Base-by-base conservation (phyloP, 37 sponge, comb jelly and placozoan species). In the Hexactinellida sp. region DNA sequence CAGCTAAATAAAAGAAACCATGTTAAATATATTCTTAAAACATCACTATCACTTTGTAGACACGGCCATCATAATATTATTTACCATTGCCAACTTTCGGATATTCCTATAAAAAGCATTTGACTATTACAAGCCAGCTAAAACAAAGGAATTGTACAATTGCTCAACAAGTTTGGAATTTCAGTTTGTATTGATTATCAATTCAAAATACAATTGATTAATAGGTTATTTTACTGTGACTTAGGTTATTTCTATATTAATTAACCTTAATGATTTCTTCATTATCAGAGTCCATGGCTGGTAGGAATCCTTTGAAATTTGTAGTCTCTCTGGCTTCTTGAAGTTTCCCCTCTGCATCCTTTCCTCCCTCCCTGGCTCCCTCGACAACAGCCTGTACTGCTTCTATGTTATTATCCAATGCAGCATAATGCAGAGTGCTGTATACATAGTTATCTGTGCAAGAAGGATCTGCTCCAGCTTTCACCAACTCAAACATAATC, bases 351-450 rank as follows among this genome's bases (percentile, higher is more conserved):
- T 63, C 76, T n/a, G 76, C 76, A 21, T 63, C 76, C 13, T 63
- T 23, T 63, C 76, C 76, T 63, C 76, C 76, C 3, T 63, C 76
- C 13, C 76, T 63, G 5, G 76, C 76, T 63, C 76, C 76, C 3
- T 63, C 76, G 3, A 63, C 76, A 63, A 63, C 34, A 63, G 76
- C 76, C 76, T 63, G 76, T n/a, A 63, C 34, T 10, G 76, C 76
- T n/a, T 63, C 76, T 63, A 63, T 63, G 34, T 63, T n/a, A 23
- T 63, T 28, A 63, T 63, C 76, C 21, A n/a, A 10, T 63, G 76
- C 76, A 32, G 76, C 76, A 63, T 63, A 63, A n/a, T 63, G 76
- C 76, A 63, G 76, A 21, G 76, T 63, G 34, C 13, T 10, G 76
- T 32, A 63, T 10, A 63, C 76, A 25, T 21, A 63, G 76, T 63